phyloP scores from a whole-genome alignment of 2,797 vertebrate species.

The Hipposideros larvatus region DNA sequence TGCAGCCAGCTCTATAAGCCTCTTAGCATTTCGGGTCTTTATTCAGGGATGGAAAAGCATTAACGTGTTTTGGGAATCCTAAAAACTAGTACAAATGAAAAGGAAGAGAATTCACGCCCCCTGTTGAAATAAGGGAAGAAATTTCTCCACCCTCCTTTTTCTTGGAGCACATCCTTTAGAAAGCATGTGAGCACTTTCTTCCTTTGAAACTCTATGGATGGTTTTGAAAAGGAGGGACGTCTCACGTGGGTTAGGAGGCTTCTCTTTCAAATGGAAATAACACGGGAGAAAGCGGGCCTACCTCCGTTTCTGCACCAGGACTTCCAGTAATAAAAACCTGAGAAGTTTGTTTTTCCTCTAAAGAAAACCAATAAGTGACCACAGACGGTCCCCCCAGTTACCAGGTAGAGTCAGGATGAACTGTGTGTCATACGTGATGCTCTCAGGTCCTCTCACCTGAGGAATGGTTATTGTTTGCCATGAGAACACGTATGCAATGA shows the following conservation, averaged over 20 bases:
- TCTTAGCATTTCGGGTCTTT: not conserved
- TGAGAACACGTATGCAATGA: not conserved
- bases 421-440: not conserved
- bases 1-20: not conserved
- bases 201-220: not conserved
- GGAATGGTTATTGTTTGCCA: not conserved
- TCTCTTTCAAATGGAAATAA: conserved; percentile 30
- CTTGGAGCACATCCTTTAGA: not conserved
- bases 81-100: not conserved
- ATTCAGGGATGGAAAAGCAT: not conserved
- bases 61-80: not conserved
- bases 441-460: not conserved
- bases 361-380: not conserved
- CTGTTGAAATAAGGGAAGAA: not conserved
- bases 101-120: not conserved
- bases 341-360: not conserved
- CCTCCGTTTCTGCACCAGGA: not conserved
- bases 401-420: not conserved
- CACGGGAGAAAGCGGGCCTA: not conserved
- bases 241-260: not conserved
- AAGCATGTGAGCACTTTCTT: not conserved
- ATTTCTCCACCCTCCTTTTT: not conserved
- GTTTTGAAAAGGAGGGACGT: not conserved
- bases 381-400: not conserved
- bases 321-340: not conserved